Evolutionary conservation across 2,113 vertebrate species (phyloP).

Genomic region (Malurus alboscapulatus): DNA sequence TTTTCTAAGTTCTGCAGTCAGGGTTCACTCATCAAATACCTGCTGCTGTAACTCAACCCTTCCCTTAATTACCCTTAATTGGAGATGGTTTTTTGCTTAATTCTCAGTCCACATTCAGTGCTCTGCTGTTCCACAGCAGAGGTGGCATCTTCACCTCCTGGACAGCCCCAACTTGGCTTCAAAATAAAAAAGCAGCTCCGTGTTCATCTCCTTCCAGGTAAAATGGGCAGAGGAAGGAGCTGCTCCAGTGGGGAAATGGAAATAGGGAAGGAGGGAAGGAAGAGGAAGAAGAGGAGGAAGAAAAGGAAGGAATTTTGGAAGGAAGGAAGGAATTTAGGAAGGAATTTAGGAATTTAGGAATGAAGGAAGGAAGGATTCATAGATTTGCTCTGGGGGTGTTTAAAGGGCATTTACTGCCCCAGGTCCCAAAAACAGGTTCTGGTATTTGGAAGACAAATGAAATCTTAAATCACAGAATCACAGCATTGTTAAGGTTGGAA

Average conservation of each 20-base stretch:
- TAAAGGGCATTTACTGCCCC: not conserved
- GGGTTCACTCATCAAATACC: rapidly evolving
- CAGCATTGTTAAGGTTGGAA: not conserved
- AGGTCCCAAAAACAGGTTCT: not conserved
- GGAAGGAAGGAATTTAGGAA: not conserved
- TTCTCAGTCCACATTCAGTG: not conserved
- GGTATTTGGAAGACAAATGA: not conserved
- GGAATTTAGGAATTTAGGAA: too few relatives aligned
- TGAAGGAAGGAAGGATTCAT: not conserved
- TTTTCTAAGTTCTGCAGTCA: not conserved
- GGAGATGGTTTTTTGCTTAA: not conserved
- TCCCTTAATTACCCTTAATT: not conserved
- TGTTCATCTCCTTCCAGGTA: not conserved
- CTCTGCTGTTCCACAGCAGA: not conserved
- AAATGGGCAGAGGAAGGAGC: not conserved
- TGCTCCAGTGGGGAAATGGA: not conserved
- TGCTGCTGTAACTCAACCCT: not conserved
- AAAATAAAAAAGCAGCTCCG: rapidly evolving
- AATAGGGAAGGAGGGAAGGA: not conserved
- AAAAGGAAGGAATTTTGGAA: not conserved
- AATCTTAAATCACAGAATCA: not conserved
- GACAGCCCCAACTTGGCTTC: not conserved
- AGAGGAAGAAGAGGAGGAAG: too few relatives aligned
- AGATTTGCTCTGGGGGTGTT: not conserved
- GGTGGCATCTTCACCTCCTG: not conserved